Evolutionary conservation across 2,888 invertebrate species (phyloP).

Genomic region (Apamea anceps): DNA sequence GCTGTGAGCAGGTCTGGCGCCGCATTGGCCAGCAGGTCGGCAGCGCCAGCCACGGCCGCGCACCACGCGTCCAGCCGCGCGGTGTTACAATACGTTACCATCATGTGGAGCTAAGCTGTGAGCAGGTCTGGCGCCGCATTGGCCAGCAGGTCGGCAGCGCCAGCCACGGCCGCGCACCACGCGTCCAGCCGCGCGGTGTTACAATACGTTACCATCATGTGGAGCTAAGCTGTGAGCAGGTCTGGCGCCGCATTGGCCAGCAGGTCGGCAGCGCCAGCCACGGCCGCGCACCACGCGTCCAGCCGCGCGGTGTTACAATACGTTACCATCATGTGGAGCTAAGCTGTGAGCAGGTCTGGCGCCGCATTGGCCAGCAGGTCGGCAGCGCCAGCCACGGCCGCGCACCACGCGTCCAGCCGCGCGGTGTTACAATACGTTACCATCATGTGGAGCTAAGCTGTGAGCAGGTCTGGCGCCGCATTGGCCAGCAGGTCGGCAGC

Average conservation of each 20-base stretch:
- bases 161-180: conserved; percentile 80
- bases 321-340: not conserved
- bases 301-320: conserved; percentile 75
- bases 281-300: conserved; percentile 80
- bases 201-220: not conserved
- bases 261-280: conserved; percentile 76
- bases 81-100: conserved; percentile 51
- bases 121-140: conserved; percentile 79
- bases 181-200: conserved; percentile 77
- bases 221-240: conserved; percentile 71
- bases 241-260: conserved; percentile 78
- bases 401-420: conserved; percentile 81
- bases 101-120: conserved; percentile 57
- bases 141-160: conserved; percentile 77
- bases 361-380: conserved; percentile 75
- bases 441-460: conserved; percentile 38
- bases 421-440: conserved; percentile 56
- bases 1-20: conserved; percentile 81
- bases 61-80: conserved; percentile 81
- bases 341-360: conserved; percentile 78
- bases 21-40: conserved; percentile 72
- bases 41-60: conserved; percentile 77
- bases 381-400: conserved; percentile 77
- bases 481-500: conserved; percentile 77
- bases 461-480: conserved; percentile 80